Conservation (phyloP, 2,113 vertebrate species). For the Semnopithecus entellus region DNA sequence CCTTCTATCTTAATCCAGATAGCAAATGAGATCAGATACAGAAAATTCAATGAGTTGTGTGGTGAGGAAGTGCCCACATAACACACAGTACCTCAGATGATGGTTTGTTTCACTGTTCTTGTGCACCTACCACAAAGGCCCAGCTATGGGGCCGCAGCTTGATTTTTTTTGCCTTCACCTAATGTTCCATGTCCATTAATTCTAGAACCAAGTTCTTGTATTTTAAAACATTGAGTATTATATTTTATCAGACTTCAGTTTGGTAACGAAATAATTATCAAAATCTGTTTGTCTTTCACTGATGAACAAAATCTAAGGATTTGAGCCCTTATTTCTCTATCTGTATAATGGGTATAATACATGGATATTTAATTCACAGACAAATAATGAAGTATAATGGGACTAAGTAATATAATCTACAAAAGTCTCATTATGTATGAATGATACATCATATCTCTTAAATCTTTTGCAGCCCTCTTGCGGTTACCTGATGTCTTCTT, state of each 20-base stretch:
- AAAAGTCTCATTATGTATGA: not conserved
- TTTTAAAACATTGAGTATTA: not conserved
- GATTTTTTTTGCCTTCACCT: not conserved
- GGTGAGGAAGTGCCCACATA: not conserved
- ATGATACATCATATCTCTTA: not conserved
- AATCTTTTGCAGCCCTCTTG: not conserved
- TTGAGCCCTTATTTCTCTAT: not conserved
- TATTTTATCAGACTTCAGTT: not conserved
- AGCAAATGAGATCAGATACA: not conserved
- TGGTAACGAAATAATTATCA: not conserved
- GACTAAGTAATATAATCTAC: not conserved
- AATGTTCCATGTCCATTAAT: not conserved
- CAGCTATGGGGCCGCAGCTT: not conserved
- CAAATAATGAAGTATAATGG: not conserved
- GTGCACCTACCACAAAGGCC: not conserved
- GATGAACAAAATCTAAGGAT: not conserved
- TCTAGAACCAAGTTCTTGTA: not conserved
- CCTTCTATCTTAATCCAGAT: not conserved
- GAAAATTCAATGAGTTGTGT: not conserved
- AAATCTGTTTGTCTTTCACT: not conserved
- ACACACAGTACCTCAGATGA: not conserved
- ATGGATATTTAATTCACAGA: not conserved
- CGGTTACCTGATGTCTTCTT: constrained; percentile 6
- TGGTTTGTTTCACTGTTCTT: not conserved
- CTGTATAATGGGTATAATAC: not conserved